These are phyloP conservation scores for Phania funesta DNA, from an alignment of 2,888 invertebrate genomes.

Conservation along the genomic window DNA sequence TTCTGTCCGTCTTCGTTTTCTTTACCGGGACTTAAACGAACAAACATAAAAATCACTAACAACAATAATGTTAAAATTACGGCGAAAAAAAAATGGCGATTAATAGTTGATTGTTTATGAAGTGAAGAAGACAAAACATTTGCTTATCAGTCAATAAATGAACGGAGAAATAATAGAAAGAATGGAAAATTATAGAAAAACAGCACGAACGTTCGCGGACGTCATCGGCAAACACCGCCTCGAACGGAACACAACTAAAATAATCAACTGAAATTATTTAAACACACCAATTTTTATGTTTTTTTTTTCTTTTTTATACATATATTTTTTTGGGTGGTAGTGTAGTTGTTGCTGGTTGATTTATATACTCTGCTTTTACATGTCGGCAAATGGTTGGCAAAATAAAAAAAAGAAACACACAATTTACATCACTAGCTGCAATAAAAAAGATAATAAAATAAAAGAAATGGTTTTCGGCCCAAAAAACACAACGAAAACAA, in stretches of 20 bases:
- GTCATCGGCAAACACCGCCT: constrained; percentile 51
- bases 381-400: constrained; percentile 44
- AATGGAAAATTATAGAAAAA: neutral
- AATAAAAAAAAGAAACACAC: constrained; percentile 13
- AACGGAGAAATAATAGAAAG: neutral
- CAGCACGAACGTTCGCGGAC: constrained; percentile 32
- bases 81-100: constrained; percentile 5
- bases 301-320: constrained; percentile 25
- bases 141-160: constrained; percentile 10
- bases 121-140: constrained; percentile 15
- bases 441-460: neutral
- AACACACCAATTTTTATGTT: constrained; percentile 20
- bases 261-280: constrained; percentile 50
- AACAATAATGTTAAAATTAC: neutral
- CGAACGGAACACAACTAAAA: constrained; percentile 57
- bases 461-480: constrained; percentile 8
- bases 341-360: constrained; percentile 1
- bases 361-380: neutral
- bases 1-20: neutral
- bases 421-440: constrained; percentile 14
- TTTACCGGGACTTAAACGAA: neutral
- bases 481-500: constrained; percentile 14
- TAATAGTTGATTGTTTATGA: constrained; percentile 36
- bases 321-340: constrained; percentile 1
- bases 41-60: neutral